Percentiles rank a stretch among this genome's conserved stretches.
Evolutionary conservation across 1,140 invertebrate genomes (phyloP).

Genomic region (Metaphire vulgaris): DNA sequence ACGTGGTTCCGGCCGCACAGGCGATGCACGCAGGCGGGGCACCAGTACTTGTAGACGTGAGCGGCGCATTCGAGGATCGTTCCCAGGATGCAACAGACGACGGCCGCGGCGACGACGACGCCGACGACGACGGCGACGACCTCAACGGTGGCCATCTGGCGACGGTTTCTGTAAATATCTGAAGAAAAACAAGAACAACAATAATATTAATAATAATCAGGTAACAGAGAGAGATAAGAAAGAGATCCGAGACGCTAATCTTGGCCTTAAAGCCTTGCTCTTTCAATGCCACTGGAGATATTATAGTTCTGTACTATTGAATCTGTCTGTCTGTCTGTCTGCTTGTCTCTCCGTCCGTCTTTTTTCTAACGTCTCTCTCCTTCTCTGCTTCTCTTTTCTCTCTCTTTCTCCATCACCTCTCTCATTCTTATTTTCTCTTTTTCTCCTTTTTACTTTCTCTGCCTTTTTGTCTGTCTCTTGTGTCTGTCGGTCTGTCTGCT

Average conservation of each 20-base stretch:
- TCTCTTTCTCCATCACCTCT: neutral
- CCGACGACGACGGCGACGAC: slow-evolving; percentile 8
- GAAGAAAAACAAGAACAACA: neutral
- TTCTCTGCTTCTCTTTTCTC: neutral
- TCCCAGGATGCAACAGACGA: slow-evolving; percentile 16
- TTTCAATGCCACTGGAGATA: neutral
- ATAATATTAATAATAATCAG: too few relatives aligned
- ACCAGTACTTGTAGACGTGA: slow-evolving; percentile 17
- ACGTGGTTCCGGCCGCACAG: neutral
- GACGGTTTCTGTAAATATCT: slow-evolving; percentile 14
- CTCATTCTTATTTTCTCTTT: neutral
- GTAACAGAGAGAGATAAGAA: too few relatives aligned
- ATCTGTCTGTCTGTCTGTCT: neutral
- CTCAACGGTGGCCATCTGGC: neutral
- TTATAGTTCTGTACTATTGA: neutral
- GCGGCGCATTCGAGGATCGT: slow-evolving; percentile 12
- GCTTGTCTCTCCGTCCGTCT: neutral
- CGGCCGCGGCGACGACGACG: slow-evolving; percentile 1
- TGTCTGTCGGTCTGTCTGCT: neutral
- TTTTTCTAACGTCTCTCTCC: neutral
- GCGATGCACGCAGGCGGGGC: neutral
- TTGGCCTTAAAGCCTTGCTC: neutral
- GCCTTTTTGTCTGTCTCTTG: neutral
- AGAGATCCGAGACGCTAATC: neutral
- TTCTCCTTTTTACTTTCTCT: neutral